These are phyloP conservation scores for Rotaria macrura DNA, from an alignment of 2,888 invertebrate species.

Conservation along the genomic window DNA sequence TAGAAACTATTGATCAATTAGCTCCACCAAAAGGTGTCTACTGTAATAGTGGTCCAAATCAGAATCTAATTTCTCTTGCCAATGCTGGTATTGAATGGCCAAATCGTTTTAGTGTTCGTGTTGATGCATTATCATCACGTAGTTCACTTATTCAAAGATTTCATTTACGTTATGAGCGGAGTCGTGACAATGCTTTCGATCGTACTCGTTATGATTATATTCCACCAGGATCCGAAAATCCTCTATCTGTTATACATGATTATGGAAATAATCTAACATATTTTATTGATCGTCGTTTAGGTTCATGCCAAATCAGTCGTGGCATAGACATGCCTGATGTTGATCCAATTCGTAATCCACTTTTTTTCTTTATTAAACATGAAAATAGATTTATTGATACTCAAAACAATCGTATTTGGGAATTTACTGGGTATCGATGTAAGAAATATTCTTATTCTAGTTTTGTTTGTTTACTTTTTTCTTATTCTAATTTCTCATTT, in stretches of 20 bases:
- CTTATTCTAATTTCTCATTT: not conserved
- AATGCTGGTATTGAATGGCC: not conserved
- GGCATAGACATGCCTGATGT: not conserved
- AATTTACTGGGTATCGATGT: not conserved
- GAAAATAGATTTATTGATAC: not conserved
- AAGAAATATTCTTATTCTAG: not conserved
- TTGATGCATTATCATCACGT: not conserved
- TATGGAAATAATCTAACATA: not conserved
- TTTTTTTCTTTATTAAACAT: not conserved
- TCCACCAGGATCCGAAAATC: not conserved
- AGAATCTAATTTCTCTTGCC: not conserved
- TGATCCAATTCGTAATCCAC: not conserved
- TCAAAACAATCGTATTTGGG: not conserved
- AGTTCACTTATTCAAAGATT: not conserved
- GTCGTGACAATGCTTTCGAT: not conserved
- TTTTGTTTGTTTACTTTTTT: not conserved
- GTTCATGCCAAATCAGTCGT: not conserved
- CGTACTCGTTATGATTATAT: not conserved
- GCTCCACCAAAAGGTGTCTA: not conserved
- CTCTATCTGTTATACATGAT: not conserved
- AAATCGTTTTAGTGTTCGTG: not conserved
- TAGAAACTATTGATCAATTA: not conserved
- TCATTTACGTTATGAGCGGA: not conserved
- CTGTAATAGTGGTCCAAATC: not conserved
- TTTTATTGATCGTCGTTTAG: not conserved